Conservation (phyloP, 2,113 vertebrate genomes). For the Paratilapia polleni region DNA sequence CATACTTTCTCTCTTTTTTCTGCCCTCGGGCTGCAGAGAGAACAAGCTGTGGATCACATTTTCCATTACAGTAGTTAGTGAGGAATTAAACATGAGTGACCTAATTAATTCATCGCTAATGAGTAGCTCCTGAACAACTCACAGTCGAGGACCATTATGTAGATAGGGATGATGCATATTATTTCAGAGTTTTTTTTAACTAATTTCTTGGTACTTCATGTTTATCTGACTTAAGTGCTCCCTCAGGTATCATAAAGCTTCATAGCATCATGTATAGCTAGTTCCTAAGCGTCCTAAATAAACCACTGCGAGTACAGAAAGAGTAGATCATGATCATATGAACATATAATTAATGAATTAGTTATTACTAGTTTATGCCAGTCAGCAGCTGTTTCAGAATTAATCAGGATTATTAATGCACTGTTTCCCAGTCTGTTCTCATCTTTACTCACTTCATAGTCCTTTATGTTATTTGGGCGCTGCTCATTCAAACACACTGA, state of each 20-base stretch:
- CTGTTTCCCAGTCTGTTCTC: neutral
- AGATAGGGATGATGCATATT: neutral
- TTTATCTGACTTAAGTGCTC: too few relatives aligned
- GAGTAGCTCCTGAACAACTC: neutral
- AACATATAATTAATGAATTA: neutral
- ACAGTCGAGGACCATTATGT: neutral
- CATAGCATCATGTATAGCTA: neutral
- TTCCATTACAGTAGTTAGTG: neutral
- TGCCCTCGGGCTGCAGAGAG: neutral
- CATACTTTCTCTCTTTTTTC: too few relatives aligned
- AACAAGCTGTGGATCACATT: neutral
- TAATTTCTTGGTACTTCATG: neutral
- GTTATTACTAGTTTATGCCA: neutral
- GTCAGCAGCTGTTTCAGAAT: neutral
- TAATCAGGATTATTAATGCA: neutral
- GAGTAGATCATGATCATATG: too few relatives aligned
- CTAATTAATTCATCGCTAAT: neutral
- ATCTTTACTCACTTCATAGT: neutral
- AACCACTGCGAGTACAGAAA: neutral
- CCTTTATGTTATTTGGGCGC: neutral
- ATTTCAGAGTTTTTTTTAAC: neutral
- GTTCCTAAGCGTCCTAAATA: neutral
- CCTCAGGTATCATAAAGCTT: neutral
- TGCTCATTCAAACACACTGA: neutral
- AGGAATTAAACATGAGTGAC: neutral